Conservation (phyloP, 1,140 invertebrate genomes). For the Drosophila pruinosa region DNA sequence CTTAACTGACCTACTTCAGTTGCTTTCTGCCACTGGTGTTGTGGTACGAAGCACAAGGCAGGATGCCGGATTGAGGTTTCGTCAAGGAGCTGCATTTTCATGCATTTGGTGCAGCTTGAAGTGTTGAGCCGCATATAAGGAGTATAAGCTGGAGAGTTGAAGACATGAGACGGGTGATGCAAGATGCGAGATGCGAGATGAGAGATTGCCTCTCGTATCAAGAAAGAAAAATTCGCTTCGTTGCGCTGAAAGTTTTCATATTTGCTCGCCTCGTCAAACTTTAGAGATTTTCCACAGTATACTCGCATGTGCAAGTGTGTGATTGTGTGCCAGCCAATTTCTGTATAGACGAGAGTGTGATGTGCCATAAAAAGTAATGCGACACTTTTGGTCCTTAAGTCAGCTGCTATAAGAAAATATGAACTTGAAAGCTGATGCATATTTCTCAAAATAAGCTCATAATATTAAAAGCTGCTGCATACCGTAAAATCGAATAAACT, state of each 20-base stretch:
- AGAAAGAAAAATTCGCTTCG: conserved; percentile 56
- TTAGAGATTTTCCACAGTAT: conserved; percentile 31
- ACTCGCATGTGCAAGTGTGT: background rate
- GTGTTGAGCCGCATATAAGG: conserved; percentile 62
- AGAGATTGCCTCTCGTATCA: conserved; percentile 56
- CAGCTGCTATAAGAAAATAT: conserved; percentile 40
- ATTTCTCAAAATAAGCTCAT: conserved; percentile 6
- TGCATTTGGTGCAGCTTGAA: conserved; percentile 72
- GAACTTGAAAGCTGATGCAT: conserved; percentile 39
- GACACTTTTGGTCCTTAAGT: conserved; percentile 57
- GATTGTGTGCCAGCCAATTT: conserved; percentile 59
- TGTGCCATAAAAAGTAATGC: conserved; percentile 61
- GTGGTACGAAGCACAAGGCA: conserved; percentile 12
- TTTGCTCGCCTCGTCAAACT: conserved; percentile 69
- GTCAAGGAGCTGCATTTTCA: conserved; percentile 74
- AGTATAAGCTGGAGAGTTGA: conserved; percentile 38
- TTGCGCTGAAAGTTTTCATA: conserved; percentile 66
- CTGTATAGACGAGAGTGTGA: conserved; percentile 41
- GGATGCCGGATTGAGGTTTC: conserved; percentile 53
- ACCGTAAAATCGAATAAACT: conserved; percentile 12
- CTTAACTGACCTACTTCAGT: conserved; percentile 71
- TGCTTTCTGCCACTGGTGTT: conserved; percentile 48
- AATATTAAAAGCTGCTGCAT: conserved; percentile 11
- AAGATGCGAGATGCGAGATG: conserved; percentile 27
- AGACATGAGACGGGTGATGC: conserved; percentile 9